phyloP scores from a whole-genome alignment of 2,797 vertebrate species.

The Protonibea diacanthus region DNA sequence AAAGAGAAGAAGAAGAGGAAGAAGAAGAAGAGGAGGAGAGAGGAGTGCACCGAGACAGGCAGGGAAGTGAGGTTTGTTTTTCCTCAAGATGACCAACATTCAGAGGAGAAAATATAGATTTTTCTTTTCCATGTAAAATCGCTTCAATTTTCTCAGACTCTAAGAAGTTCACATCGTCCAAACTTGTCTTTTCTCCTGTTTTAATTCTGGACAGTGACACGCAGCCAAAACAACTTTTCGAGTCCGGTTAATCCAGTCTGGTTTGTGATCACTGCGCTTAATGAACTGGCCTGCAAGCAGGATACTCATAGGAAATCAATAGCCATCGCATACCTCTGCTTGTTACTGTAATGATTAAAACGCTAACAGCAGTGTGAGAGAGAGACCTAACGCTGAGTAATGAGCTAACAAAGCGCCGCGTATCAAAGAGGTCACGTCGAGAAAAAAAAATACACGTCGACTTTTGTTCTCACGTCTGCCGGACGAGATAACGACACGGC shows the following conservation, averaged over 20 bases:
- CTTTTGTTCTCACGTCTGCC: conserved; percentile 2
- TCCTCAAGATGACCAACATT: conserved; percentile 49
- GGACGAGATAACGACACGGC: conserved; percentile 42
- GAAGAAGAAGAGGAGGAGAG: conserved; percentile 27
- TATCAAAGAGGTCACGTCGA: conserved; percentile 42
- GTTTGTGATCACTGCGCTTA: conserved; percentile 67
- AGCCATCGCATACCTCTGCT: conserved; percentile 69
- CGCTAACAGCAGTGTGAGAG: conserved; percentile 51
- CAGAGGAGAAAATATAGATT: neutral
- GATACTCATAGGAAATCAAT: conserved; percentile 85
- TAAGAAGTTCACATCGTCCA: conserved; percentile 28
- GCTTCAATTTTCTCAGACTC: neutral
- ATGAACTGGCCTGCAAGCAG: conserved; percentile 78
- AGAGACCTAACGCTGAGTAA: conserved; percentile 76
- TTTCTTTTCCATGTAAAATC: conserved; percentile 19
- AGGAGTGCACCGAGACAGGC: conserved; percentile 49
- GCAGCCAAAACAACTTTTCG: conserved; percentile 18
- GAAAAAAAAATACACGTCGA: conserved; percentile 45
- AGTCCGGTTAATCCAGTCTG: conserved; percentile 75
- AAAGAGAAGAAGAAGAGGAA: conserved; percentile 43
- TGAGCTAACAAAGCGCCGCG: conserved; percentile 68
- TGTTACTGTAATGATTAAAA: conserved; percentile 75
- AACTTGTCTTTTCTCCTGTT: conserved; percentile 9
- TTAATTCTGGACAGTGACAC: neutral
- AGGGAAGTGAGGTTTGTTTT: conserved; percentile 63